Evolutionary conservation across 2,113 vertebrate genomes (phyloP), one percentile per base, ranked within the genome.

Genomic region (Pteronura brasiliensis): DNA sequence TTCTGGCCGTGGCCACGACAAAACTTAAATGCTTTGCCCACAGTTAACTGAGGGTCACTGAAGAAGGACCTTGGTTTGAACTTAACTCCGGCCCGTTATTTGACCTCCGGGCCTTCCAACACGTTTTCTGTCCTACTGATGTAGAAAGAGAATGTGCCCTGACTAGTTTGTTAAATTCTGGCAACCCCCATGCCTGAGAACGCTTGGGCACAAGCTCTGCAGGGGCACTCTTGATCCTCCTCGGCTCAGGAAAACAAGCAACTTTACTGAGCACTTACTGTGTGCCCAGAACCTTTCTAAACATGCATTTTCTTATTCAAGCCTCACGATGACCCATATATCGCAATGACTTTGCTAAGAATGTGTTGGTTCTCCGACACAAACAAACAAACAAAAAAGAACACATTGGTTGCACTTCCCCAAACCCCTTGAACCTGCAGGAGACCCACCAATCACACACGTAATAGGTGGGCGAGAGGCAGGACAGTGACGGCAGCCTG

Each of bases 381-480:
- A 67, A 67, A 67, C 31, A 65, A 65, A 65, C 8, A 34, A 83
- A 65, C 63, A 65, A 65, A 65, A 3, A 31, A 79, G 42, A 55
- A 29, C 1, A 4, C 4, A 42, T 14, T 81, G 86, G 36, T 29
- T 83, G 34, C 6, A 77, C 25, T 87, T 52, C 25, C 25, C 20
- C 42, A 74, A 29, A 77, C 8, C 36, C 34, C 36, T 20, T 25
- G 31, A 76, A 61, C 7, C 59, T 85, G 63, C 6, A 74, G 17
- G 42, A 36, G 34, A 80, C 31, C 52, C 52, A 55, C 17, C 8
- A 44, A 86, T 18, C 67, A 44, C 2, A 67, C 57, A 34, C 14
- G 9, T 3, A 8, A 15, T 1, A 17, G 23, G n/a, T 23, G 34
- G 55, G 42, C 34, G 1, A 36, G 3, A 1, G 23, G 12, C n/a